A percentile compares a stretch with the other conserved stretches of the same genome.
Conservation (phyloP, 2,797 vertebrate species). For the Ficedula albicollis region DNA sequence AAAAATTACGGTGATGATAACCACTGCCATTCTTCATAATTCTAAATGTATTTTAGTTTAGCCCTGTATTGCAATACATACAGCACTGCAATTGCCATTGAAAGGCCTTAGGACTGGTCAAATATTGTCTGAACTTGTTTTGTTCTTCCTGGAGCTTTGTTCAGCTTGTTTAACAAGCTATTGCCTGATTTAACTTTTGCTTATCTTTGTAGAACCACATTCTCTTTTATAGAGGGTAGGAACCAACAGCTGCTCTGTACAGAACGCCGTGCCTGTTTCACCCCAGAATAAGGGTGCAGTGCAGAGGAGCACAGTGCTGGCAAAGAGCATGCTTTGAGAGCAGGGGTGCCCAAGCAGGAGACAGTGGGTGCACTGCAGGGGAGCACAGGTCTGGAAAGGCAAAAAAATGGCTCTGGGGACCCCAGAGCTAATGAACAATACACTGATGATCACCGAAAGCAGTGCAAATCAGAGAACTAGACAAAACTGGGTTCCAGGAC, state of each 20-base stretch:
- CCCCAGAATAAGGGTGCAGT: accelerated
- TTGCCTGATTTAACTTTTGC: neutral
- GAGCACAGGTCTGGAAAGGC: neutral
- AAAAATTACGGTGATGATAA: neutral
- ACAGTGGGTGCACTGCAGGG: neutral
- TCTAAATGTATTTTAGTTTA: neutral
- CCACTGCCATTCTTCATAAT: neutral
- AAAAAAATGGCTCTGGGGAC: neutral
- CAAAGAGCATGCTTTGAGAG: neutral
- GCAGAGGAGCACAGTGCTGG: neutral
- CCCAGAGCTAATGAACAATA: neutral
- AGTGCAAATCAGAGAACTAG: neutral
- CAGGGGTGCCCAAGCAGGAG: neutral
- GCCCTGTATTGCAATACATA: neutral
- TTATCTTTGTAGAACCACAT: neutral
- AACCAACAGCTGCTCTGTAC: neutral
- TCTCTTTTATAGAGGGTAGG: neutral
- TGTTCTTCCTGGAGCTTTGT: neutral
- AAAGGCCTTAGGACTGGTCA: neutral
- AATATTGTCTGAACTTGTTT: neutral
- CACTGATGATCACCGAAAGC: neutral
- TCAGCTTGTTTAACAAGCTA: neutral
- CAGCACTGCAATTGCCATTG: neutral
- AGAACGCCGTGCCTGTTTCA: accelerated
- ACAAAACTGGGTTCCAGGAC: neutral